Conservation (phyloP, 2,113 vertebrate genomes). For the Pleuronectes platessa region DNA sequence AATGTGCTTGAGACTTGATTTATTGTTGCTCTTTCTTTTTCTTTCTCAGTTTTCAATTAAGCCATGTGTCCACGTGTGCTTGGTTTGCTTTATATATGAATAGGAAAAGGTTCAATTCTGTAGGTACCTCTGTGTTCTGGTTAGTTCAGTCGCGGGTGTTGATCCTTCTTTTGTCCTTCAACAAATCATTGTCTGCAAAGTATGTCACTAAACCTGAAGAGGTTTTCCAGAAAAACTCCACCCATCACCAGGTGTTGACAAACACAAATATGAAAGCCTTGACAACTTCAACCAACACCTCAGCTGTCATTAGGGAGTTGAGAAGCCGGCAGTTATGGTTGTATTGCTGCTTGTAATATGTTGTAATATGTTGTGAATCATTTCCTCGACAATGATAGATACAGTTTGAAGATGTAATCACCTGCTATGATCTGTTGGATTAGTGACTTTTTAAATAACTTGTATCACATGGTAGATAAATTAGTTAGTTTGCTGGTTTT, state of each 20-base stretch:
- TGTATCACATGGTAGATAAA: not conserved
- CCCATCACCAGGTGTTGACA: constrained; percentile 26
- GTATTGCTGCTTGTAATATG: not conserved
- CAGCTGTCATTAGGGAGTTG: not conserved
- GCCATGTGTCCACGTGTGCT: too few species aligned
- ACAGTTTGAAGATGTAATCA: constrained; percentile 55
- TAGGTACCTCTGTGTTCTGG: too few species aligned
- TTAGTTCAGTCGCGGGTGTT: not conserved
- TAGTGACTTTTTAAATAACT: not conserved
- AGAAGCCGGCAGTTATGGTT: constrained; percentile 9
- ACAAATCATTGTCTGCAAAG: not conserved
- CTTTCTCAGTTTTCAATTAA: too few species aligned
- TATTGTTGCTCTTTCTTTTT: too few species aligned
- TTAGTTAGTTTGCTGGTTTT: not conserved
- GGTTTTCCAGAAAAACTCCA: constrained; percentile 8
- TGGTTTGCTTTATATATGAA: too few species aligned
- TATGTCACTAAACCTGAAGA: not conserved
- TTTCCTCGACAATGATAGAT: constrained; percentile 11
- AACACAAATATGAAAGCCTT: not conserved
- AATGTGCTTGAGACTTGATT: too few species aligned
- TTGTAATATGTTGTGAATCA: constrained; percentile 10
- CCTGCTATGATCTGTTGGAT: constrained; percentile 34
- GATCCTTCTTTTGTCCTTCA: not conserved
- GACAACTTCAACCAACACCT: constrained; percentile 2
- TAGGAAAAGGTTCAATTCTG: too few species aligned